Base-by-base conservation (phyloP, 2,113 vertebrate species). In the Muscicapa adusta region DNA sequence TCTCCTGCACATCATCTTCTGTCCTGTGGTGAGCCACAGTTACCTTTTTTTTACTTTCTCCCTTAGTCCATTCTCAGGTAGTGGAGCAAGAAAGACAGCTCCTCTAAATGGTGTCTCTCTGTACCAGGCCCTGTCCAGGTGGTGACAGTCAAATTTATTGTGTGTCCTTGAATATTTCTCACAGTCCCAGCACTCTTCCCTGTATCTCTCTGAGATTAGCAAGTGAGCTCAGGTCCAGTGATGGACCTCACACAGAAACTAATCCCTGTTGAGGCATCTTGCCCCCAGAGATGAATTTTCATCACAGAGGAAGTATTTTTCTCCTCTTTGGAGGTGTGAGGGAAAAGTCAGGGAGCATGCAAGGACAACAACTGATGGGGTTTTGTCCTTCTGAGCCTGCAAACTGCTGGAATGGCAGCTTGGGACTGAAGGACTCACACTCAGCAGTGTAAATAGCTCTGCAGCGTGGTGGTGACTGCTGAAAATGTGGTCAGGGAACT, bases 41-140 rank as follows among this genome's bases (percentile, higher is more conserved):
- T 50, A 62, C 0, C 0, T 33, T 45, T 53, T 61, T 72, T 56
- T 2, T 1, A n/a, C 36, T 40, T 82, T 47, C 8, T 13, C 2
- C 19, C 17, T 75, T 78, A 85, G 4, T 68, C 33, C 48, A 33
- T 65, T 51, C 51, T 33, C 10, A 28, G 12, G 17, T 53, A 23
- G 1, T 74, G 67, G 14, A 9, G 18, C 10, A 77, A 86, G 67
- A 48, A 76, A 89, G 16, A 23, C 5, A 76, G 9, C 19, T 89
- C 29, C 48, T 63, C 29, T 70, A 63, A 73, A 33, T 29, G 24
- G 23, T 71, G 42, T 29, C 17, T 54, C 8, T 57, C 28, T 62
- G 50, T 6, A 1, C 13, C 31, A 25, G 65, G 42, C 36, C 38
- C 53, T n/a, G 29, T 16, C 38, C 34, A 48, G 31, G 18, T 31